Conservation (phyloP, 2,113 vertebrate species). For the Serinus canaria region DNA sequence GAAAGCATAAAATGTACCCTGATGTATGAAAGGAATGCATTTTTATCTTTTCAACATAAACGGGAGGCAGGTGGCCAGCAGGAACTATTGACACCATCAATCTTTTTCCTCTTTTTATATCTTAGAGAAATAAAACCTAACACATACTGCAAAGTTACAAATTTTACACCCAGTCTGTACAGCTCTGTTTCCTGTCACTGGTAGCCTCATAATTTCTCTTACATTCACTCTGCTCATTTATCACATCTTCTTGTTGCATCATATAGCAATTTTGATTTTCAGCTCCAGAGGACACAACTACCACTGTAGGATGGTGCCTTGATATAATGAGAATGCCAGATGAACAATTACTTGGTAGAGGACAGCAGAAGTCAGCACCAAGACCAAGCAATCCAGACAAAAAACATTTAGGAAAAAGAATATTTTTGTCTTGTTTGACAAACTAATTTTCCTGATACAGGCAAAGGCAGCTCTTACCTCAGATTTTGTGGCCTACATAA, state of each 20-base stretch:
- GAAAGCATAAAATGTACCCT: neutral
- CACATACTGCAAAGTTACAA: neutral
- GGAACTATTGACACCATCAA: neutral
- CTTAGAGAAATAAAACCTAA: neutral
- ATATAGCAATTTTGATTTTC: conserved; percentile 18
- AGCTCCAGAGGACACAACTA: neutral
- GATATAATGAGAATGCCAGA: neutral
- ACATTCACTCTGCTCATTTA: neutral
- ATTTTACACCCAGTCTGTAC: neutral
- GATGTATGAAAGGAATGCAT: neutral
- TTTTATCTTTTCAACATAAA: neutral
- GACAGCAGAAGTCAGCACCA: neutral
- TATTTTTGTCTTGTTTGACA: neutral
- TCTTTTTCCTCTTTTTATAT: neutral
- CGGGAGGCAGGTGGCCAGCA: neutral
- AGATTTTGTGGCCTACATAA: neutral
- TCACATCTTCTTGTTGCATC: neutral
- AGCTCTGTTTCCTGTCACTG: neutral
- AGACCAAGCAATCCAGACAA: neutral
- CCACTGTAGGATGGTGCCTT: neutral
- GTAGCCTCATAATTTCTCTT: neutral
- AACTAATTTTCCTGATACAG: neutral
- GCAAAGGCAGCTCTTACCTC: neutral
- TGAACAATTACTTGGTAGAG: neutral
- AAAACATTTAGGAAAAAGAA: neutral